Conservation (phyloP, 2,888 invertebrate species). For the Caenorhabditis wallacei region DNA sequence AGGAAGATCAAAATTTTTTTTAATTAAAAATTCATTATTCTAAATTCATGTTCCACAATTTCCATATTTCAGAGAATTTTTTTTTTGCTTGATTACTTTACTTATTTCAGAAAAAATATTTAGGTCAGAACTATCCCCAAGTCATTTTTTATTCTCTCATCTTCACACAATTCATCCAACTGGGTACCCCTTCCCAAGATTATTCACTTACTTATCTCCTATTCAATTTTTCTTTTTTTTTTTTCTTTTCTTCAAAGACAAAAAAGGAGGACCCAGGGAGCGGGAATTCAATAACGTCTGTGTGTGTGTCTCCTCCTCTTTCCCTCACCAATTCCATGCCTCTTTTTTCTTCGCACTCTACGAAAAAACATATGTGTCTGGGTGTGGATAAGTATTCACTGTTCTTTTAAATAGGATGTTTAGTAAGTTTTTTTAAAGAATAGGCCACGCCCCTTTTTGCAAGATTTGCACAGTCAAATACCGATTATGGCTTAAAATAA, state of each 20-base stretch:
- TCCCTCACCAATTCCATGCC: slow-evolving; percentile 14
- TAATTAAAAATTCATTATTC: too few relatives aligned
- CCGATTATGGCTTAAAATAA: too few relatives aligned
- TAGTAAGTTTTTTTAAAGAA: not conserved
- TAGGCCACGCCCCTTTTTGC: too few relatives aligned
- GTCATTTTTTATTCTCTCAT: not conserved
- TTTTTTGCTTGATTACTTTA: too few relatives aligned
- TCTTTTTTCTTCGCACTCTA: not conserved
- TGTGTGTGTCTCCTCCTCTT: slow-evolving; percentile 15
- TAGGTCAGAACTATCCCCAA: too few relatives aligned
- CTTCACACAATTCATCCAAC: not conserved
- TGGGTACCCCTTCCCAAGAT: not conserved
- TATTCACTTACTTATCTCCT: slow-evolving; percentile 4
- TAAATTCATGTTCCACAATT: too few relatives aligned
- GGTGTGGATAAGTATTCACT: slow-evolving; percentile 18
- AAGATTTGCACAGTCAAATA: too few relatives aligned
- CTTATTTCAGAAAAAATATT: not conserved
- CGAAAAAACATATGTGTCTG: slow-evolving; percentile 22
- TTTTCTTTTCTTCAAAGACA: slow-evolving; percentile 22
- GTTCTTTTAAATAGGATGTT: not conserved
- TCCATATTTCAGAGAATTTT: too few relatives aligned
- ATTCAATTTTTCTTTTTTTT: not conserved
- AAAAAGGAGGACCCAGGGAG: slow-evolving; percentile 7
- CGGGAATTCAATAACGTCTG: slow-evolving; percentile 35
- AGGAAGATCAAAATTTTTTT: too few relatives aligned